Evolutionary conservation across 2,113 vertebrate species (phyloP).

Genomic region (Tenrec ecaudatus): DNA sequence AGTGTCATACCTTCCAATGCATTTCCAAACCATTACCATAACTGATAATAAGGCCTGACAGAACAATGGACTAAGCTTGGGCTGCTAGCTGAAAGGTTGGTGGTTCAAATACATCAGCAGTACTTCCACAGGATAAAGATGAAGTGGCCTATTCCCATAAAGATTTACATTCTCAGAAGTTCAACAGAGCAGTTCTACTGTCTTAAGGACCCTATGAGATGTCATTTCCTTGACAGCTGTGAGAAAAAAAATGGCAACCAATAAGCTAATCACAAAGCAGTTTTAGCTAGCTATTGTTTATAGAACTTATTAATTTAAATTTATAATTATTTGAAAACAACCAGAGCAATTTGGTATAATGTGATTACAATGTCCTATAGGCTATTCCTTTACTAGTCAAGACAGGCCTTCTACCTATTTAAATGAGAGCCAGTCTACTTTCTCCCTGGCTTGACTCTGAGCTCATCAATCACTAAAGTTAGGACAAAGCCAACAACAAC

Average conservation of each 20-base stretch:
- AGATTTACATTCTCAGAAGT: too few relatives aligned
- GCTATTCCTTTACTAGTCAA: background rate
- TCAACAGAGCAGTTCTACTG: too few relatives aligned
- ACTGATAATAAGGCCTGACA: background rate
- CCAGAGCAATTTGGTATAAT: background rate
- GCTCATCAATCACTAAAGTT: background rate
- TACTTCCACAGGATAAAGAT: too few relatives aligned
- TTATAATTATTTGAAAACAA: background rate
- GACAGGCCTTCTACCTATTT: background rate
- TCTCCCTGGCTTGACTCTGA: background rate
- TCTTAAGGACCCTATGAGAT: too few relatives aligned
- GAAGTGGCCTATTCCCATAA: too few relatives aligned
- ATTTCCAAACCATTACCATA: slow-evolving; percentile 5
- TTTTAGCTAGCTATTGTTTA: slow-evolving; percentile 38
- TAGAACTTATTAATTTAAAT: background rate
- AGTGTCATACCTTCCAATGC: background rate
- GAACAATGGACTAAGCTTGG: too few relatives aligned
- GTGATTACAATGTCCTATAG: background rate
- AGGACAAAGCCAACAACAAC: background rate
- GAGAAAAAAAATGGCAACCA: background rate
- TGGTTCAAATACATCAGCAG: too few relatives aligned
- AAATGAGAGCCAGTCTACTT: background rate
- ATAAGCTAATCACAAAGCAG: background rate
- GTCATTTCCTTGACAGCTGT: too few relatives aligned
- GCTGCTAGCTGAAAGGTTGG: too few relatives aligned